Evolutionary conservation across 35 echinoderm and acorn worm genomes (phyloP).

Genomic region (Apostichopus californicus): DNA sequence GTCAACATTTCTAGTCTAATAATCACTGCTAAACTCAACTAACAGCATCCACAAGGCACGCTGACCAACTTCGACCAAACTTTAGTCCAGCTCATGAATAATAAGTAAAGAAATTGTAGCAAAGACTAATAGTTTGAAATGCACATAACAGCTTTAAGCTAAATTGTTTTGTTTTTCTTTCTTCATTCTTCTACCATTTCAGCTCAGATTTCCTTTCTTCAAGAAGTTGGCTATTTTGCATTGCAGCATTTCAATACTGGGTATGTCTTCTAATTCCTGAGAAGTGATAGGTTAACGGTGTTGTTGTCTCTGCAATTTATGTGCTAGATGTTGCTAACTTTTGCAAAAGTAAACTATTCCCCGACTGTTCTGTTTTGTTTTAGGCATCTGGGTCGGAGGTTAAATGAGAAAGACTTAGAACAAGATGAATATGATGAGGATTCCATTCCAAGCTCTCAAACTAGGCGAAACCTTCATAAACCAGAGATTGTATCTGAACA

Average conservation of each 20-base stretch:
- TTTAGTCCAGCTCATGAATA: too few species aligned
- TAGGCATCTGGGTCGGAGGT: slow-evolving; percentile 7
- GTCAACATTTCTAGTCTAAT: too few species aligned
- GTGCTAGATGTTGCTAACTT: neutral
- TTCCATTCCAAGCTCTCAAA: slow-evolving; percentile 49
- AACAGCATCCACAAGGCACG: too few species aligned
- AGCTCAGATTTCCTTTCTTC: slow-evolving; percentile 52
- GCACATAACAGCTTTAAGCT: too few species aligned
- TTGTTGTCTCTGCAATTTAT: too few species aligned
- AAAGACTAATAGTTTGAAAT: too few species aligned
- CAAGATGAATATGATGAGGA: slow-evolving; percentile 23
- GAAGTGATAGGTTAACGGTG: too few species aligned
- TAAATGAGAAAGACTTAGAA: slow-evolving; percentile 52
- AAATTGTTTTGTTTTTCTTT: neutral
- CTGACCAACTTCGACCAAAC: too few species aligned
- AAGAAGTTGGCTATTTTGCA: slow-evolving; percentile 36
- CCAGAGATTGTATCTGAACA: slow-evolving; percentile 37
- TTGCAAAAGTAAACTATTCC: neutral
- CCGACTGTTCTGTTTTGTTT: neutral
- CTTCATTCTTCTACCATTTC: neutral
- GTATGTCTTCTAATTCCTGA: neutral
- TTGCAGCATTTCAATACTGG: slow-evolving; percentile 11
- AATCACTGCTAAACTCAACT: too few species aligned
- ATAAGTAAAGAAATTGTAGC: too few species aligned
- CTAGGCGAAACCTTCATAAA: slow-evolving; percentile 6